These are phyloP conservation scores for Leptothorax acervorum DNA, from an alignment of 2,888 invertebrate genomes.

Conservation along the genomic window DNA sequence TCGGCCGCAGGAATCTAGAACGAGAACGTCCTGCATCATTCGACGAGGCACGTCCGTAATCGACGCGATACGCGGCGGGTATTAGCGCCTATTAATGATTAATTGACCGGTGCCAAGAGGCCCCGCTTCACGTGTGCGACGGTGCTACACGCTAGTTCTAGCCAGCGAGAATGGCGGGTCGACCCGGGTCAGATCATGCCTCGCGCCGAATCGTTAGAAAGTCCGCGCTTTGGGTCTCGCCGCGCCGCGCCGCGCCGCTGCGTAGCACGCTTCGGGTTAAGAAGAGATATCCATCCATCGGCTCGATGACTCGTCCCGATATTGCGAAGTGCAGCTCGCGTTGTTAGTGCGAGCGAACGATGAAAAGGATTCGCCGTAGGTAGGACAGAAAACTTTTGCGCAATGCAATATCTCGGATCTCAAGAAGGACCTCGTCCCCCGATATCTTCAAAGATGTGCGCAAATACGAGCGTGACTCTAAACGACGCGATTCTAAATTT, in stretches of 20 bases:
- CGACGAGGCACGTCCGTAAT: conserved; percentile 54
- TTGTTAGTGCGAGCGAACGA: conserved; percentile 62
- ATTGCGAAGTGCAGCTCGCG: conserved; percentile 58
- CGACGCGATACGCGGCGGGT: conserved; percentile 62
- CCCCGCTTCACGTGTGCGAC: conserved; percentile 71
- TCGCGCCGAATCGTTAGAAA: conserved; percentile 78
- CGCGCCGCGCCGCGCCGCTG: conserved; percentile 38
- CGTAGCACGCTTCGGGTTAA: conserved; percentile 48
- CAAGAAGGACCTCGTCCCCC: not conserved
- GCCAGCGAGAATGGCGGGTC: conserved; percentile 72
- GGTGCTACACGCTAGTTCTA: conserved; percentile 73
- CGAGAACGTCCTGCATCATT: conserved; percentile 51
- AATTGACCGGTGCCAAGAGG: conserved; percentile 77
- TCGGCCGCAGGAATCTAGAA: conserved; percentile 59
- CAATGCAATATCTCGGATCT: conserved; percentile 62
- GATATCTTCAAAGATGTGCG: not conserved
- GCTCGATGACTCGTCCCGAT: conserved; percentile 57
- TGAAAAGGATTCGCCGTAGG: conserved; percentile 66
- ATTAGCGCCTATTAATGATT: conserved; percentile 82
- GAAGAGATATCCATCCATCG: conserved; percentile 64
- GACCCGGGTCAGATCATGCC: conserved; percentile 80
- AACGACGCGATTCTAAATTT: conserved; percentile 12
- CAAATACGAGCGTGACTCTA: not conserved
- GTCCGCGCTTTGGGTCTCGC: conserved; percentile 70
- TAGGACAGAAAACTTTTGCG: conserved; percentile 65